Percentiles rank a stretch among this genome's conserved stretches.
Evolutionary conservation across 2,888 invertebrate species (phyloP).

Genomic region (Agrochola lychnidis): DNA sequence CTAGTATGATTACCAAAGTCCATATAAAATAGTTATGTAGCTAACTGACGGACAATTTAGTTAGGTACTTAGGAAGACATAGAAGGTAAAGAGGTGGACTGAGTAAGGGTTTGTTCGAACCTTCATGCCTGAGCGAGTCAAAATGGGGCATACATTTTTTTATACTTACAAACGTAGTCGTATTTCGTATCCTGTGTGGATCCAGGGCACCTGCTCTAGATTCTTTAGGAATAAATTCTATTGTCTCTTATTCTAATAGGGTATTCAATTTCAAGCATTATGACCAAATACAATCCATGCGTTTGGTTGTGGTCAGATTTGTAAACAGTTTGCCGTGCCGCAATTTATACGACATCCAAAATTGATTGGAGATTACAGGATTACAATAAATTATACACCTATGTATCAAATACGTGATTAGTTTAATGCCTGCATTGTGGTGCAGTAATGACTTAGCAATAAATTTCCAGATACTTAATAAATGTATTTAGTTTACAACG

Average conservation of each 20-base stretch:
- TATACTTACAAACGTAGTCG: neutral
- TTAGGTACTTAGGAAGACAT: neutral
- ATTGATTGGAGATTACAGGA: slow-evolving; percentile 60
- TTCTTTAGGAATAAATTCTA: neutral
- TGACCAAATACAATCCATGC: neutral
- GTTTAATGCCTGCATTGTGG: slow-evolving; percentile 38
- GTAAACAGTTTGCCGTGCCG: slow-evolving; percentile 21
- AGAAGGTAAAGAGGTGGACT: neutral
- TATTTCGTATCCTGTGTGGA: neutral
- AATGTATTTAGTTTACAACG: slow-evolving; percentile 9
- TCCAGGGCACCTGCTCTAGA: neutral
- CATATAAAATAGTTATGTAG: neutral
- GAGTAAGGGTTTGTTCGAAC: neutral
- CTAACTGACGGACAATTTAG: neutral
- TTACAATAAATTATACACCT: slow-evolving; percentile 50
- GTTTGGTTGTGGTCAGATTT: slow-evolving; percentile 42
- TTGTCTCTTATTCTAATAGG: neutral
- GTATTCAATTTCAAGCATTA: neutral
- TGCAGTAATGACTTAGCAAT: slow-evolving; percentile 12
- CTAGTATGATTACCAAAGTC: neutral
- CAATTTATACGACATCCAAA: slow-evolving; percentile 51
- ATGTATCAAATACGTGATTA: slow-evolving; percentile 47
- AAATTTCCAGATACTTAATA: slow-evolving; percentile 23
- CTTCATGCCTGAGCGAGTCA: neutral
- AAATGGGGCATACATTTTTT: neutral